Evolutionary conservation across 2,113 vertebrate species (phyloP).

Genomic region (Archocentrus centrarchus): DNA sequence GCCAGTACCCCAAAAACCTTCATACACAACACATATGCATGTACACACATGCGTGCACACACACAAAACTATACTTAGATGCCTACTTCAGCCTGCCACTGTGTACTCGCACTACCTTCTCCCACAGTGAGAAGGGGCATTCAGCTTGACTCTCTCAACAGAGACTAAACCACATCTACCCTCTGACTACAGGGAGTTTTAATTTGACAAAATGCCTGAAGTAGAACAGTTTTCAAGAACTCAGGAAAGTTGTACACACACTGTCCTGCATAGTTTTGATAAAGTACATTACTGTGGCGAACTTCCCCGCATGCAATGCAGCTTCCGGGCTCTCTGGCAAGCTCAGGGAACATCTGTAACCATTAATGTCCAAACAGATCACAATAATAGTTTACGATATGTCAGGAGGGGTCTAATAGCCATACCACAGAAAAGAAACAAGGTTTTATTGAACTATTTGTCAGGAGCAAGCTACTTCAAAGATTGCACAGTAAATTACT

Average conservation of each 20-base stretch:
- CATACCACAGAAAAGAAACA: slow-evolving; percentile 31
- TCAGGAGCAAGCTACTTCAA: slow-evolving; percentile 7
- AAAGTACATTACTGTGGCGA: not conserved
- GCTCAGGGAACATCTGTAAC: slow-evolving; percentile 34
- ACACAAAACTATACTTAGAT: slow-evolving; percentile 57
- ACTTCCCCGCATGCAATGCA: not conserved
- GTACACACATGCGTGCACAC: not conserved
- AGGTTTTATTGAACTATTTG: slow-evolving; percentile 36
- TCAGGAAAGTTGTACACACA: not conserved
- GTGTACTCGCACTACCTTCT: slow-evolving; percentile 26
- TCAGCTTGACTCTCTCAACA: slow-evolving; percentile 12
- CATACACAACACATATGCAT: slow-evolving; percentile 17
- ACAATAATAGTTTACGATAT: slow-evolving; percentile 37
- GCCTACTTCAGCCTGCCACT: slow-evolving; percentile 26
- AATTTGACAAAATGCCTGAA: not conserved
- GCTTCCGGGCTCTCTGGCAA: slow-evolving; percentile 18
- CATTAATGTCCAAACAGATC: slow-evolving; percentile 39
- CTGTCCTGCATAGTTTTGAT: slow-evolving; percentile 3
- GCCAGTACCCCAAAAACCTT: slow-evolving; percentile 68
- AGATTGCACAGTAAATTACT: slow-evolving; percentile 24
- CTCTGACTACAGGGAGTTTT: not conserved
- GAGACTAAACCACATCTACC: not conserved
- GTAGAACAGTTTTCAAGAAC: not conserved
- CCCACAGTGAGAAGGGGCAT: slow-evolving; percentile 11
- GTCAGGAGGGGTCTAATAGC: slow-evolving; percentile 15